A percentile compares a stretch with the other conserved stretches of the same genome.
Conservation (phyloP, 2,113 vertebrate species). For the Lasiurus cinereus region DNA sequence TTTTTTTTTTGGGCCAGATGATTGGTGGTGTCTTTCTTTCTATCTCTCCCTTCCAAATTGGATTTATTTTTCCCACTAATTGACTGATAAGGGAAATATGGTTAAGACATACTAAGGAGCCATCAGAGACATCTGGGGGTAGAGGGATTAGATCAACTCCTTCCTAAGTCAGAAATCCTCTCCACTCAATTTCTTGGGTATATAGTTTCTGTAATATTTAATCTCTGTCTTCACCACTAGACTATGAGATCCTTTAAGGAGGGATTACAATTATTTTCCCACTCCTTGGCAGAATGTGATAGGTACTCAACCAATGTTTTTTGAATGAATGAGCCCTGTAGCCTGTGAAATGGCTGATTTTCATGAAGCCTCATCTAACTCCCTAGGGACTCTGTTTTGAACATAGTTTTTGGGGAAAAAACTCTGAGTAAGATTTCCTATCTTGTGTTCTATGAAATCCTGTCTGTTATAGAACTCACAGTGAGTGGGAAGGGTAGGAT, state of each 20-base stretch:
- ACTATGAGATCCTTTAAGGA: neutral
- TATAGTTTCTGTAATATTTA: conserved; percentile 8
- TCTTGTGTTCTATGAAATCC: neutral
- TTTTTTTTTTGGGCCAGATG: neutral
- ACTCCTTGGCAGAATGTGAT: neutral
- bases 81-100: neutral
- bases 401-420: neutral
- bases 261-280: neutral
- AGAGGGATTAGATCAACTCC: neutral
- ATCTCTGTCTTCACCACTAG: neutral
- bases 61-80: neutral
- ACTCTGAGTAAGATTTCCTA: neutral
- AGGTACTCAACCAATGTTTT: neutral
- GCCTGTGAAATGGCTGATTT: neutral
- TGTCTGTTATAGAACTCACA: neutral
- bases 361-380: neutral
- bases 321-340: no score
- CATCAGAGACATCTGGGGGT: neutral
- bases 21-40: neutral
- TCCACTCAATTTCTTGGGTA: neutral
- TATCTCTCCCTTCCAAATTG: neutral
- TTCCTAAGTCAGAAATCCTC: neutral
- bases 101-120: neutral
- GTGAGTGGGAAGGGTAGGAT: neutral
- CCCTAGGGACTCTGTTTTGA: neutral